A percentile compares a stretch with the other conserved stretches of the same genome.
These are phyloP conservation scores for Polyommatus icarus DNA, from an alignment of 2,888 invertebrate genomes.

Conservation along the genomic window DNA sequence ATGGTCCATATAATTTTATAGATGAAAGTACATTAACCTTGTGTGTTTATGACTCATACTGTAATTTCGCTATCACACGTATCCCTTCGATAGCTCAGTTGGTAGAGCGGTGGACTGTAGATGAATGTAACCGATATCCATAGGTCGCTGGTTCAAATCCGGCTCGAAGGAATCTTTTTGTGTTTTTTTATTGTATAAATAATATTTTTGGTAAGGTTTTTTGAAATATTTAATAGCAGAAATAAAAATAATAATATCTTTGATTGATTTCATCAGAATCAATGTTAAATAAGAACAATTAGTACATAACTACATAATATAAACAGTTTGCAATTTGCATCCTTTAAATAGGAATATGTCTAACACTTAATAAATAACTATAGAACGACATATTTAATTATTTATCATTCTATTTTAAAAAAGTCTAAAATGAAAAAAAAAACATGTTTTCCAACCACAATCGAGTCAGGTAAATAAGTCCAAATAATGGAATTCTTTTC, in stretches of 20 bases:
- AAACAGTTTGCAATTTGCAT: too few relatives aligned
- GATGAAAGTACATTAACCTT: not conserved
- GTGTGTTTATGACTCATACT: not conserved
- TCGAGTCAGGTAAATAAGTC: slow-evolving; percentile 9
- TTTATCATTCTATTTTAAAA: not conserved
- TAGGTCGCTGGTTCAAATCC: slow-evolving; percentile 82
- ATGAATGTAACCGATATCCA: slow-evolving; percentile 62
- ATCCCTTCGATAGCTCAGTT: slow-evolving; percentile 81
- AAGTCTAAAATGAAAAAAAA: not conserved
- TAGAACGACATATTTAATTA: too few relatives aligned
- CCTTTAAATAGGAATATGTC: too few relatives aligned
- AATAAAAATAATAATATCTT: too few relatives aligned
- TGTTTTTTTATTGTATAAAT: slow-evolving; percentile 23
- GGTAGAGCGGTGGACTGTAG: slow-evolving; percentile 82
- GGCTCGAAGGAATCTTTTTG: slow-evolving; percentile 73
- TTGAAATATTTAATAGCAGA: too few relatives aligned
- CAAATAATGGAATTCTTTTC: slow-evolving; percentile 41
- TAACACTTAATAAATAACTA: too few relatives aligned
- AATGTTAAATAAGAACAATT: too few relatives aligned
- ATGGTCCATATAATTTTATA: too few relatives aligned
- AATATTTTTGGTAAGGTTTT: too few relatives aligned
- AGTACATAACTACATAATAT: too few relatives aligned
- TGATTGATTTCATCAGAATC: too few relatives aligned
- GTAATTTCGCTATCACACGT: not conserved
- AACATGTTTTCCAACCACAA: not conserved